phyloP scores from a whole-genome alignment of 1,140 invertebrate genomes.

The Eupristina koningsbergeri region DNA sequence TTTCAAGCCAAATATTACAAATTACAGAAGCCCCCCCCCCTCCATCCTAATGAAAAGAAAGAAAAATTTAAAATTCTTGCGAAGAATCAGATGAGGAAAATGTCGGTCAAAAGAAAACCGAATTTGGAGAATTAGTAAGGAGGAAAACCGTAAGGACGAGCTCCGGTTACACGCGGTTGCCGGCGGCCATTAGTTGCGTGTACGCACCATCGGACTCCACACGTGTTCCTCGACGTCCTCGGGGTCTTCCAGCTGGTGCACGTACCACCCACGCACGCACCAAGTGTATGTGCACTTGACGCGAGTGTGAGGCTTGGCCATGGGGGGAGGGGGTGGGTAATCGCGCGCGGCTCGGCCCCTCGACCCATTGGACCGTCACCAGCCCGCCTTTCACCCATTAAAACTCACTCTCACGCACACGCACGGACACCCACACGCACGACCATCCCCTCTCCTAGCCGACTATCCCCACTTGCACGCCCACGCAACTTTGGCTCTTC shows the following conservation, averaged over 20 bases:
- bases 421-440: not conserved
- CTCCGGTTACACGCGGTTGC: not conserved
- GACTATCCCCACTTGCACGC: not conserved
- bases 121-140: too few relatives aligned
- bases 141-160: too few relatives aligned
- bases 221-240: too few relatives aligned
- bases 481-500: constrained; percentile 3
- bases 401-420: constrained; percentile 57
- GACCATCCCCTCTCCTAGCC: not conserved
- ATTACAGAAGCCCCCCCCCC: too few relatives aligned
- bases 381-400: constrained; percentile 71
- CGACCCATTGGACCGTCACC: constrained; percentile 70
- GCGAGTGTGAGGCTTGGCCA: not conserved
- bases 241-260: not conserved
- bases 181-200: not conserved
- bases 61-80: too few relatives aligned
- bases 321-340: constrained; percentile 29
- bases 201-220: not conserved
- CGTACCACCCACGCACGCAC: not conserved
- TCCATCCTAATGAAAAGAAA: too few relatives aligned
- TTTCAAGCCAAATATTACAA: too few relatives aligned
- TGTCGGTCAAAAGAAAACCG: too few relatives aligned
- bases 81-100: too few relatives aligned
- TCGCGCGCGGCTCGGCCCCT: constrained; percentile 57
- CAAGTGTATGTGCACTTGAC: not conserved